Evolutionary conservation across 2,113 vertebrate genomes (phyloP), one percentile per base, ranked within the genome.

Genomic region (Atractosteus spatula): DNA sequence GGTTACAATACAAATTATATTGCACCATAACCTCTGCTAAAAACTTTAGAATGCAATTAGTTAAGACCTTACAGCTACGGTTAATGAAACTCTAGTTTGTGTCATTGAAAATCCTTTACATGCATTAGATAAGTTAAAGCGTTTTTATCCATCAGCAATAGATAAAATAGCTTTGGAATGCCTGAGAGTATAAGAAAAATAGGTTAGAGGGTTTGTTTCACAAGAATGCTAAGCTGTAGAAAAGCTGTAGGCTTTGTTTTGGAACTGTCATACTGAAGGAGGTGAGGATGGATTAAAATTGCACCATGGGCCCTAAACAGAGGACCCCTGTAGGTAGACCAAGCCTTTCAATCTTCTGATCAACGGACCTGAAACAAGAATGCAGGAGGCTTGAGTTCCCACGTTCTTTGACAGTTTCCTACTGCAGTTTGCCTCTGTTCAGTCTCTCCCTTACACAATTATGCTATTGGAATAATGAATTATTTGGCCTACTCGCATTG

Each of bases 311-410:
- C 80, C 79, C 75, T 78, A 87, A 91, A 92, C 89, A 88, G 88
- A 90, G 86, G 83, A 92, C 88, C 90, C 85, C 86, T 90, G 92
- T 90, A 92, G 88, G 91, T 91, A 92, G 88, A 93, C 88, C 90
- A 87, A 83, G 80, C 85, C 87, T 88, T 87, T 85, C 89, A 86
- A 84, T 87, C 89, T 88, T 94, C 92, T 93, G 92, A 94, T 93
- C 92, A 91, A 89, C 86, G 75, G 90, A 94, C 89, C 92, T 90
- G 89, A 94, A 95, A 94, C 90, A 87, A 89, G 91, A 90, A 90
- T 90, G 87, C 84, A 82, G 87, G 88, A 87, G 87, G 85, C 89
- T 88, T 82, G 84, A 82, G 87, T 90, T 92, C 90, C 89, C 90
- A 91, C 88, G 89, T 92, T 90, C 86, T 89, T 87, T 88, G 87